Conservation (phyloP, 2,888 invertebrate species). For the Macrosiphum euphorbiae region DNA sequence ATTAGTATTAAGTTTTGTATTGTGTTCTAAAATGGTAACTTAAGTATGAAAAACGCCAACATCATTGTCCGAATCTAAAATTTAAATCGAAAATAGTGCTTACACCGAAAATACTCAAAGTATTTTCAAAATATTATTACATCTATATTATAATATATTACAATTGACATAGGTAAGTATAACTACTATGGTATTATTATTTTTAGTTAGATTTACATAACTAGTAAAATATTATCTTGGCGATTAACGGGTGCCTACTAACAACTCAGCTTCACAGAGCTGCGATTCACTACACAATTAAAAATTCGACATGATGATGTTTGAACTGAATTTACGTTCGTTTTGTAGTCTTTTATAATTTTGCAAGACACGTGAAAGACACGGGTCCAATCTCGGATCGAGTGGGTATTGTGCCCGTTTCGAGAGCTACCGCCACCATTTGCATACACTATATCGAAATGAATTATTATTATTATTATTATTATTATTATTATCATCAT, state of each 20-base stretch:
- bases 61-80: not conserved
- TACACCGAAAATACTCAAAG: not conserved
- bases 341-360: not conserved
- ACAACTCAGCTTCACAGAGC: not conserved
- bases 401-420: constrained; percentile 10
- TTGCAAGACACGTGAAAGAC: not conserved
- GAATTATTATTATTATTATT: constrained; percentile 9
- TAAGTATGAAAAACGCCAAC: not conserved
- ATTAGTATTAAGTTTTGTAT: not conserved
- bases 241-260: not conserved
- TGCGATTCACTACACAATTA: not conserved
- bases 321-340: not conserved
- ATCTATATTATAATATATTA: not conserved
- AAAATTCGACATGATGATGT: not conserved
- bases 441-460: not conserved
- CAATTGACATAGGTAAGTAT: not conserved
- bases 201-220: no score
- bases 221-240: no score
- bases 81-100: not conserved
- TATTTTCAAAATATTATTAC: not conserved
- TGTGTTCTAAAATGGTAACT: not conserved
- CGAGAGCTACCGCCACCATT: not conserved
- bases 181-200: not conserved
- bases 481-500: constrained; percentile 11
- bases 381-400: not conserved